Evolutionary conservation across 2,888 invertebrate species (phyloP).

Genomic region (Molorchus minor): DNA sequence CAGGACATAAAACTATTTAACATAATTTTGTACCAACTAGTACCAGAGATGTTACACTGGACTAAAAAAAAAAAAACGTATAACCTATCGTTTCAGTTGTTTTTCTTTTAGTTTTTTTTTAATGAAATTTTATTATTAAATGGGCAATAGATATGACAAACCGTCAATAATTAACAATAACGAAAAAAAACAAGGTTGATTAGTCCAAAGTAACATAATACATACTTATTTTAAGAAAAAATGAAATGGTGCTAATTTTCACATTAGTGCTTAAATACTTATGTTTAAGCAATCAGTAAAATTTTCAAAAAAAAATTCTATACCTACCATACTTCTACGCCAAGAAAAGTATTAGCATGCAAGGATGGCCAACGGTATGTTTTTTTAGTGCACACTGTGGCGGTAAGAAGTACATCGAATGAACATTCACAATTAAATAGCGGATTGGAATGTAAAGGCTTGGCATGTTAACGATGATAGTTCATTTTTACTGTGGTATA

Average conservation of each 20-base stretch:
- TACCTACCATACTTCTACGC: constrained; percentile 28
- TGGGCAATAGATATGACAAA: no score
- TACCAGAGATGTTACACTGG: no score
- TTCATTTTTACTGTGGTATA: constrained; percentile 23
- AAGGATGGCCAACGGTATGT: constrained; percentile 28
- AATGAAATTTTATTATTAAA: no score
- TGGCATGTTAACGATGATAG: constrained; percentile 27
- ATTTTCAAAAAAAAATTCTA: constrained; percentile 19
- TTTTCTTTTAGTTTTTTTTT: no score
- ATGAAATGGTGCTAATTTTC: constrained; percentile 32
- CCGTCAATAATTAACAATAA: no score
- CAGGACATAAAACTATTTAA: no score
- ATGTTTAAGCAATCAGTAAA: constrained; percentile 40
- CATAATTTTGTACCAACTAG: no score
- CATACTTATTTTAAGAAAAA: neutral
- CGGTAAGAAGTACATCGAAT: constrained; percentile 27
- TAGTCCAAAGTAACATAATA: no score
- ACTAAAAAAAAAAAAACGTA: no score
- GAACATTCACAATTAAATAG: constrained; percentile 18
- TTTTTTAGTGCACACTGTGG: constrained; percentile 29
- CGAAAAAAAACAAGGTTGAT: no score
- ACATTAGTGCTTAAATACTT: constrained; percentile 27
- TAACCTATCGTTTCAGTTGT: no score
- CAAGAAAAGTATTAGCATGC: constrained; percentile 40
- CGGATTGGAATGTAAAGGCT: constrained; percentile 34